Evolutionary conservation across 2,113 vertebrate genomes (phyloP).

Genomic region (Channa maculata): DNA sequence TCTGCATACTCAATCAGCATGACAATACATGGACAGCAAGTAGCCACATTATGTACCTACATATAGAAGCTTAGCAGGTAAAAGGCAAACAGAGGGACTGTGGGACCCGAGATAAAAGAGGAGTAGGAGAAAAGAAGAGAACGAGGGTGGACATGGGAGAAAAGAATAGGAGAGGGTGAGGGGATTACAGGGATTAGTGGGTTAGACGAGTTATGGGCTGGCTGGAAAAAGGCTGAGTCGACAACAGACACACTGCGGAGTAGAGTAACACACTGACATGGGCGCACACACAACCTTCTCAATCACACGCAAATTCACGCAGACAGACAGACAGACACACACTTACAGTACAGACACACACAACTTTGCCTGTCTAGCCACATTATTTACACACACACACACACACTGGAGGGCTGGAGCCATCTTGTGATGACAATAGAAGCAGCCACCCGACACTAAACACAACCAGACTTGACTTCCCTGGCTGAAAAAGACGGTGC

Average conservation of each 20-base stretch:
- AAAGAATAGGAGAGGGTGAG: conserved; percentile 15
- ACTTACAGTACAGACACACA: conserved; percentile 25
- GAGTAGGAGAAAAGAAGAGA: conserved; percentile 33
- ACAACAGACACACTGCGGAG: conserved; percentile 28
- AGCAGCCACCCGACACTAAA: conserved; percentile 62
- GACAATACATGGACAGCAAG: conserved; percentile 28
- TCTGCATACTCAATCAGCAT: conserved; percentile 17
- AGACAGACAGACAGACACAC: conserved; percentile 16
- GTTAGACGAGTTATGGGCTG: conserved; percentile 61
- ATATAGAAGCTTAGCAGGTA: conserved; percentile 16
- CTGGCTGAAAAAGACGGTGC: conserved; percentile 21
- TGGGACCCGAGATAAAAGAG: conserved; percentile 36
- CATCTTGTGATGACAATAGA: conserved; percentile 71
- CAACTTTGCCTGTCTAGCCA: conserved; percentile 54
- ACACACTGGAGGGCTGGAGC: conserved; percentile 42
- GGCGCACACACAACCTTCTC: conserved; percentile 38
- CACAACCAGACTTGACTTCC: conserved; percentile 59
- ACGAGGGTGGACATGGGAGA: conserved; percentile 33
- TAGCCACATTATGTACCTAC: conserved; percentile 15
- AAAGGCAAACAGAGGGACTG: conserved; percentile 23
- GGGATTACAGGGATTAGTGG: conserved; percentile 73
- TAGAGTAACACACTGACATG: conserved; percentile 19
- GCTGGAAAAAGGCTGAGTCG: conserved; percentile 74
- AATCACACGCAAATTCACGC: conserved; percentile 26
- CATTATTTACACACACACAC: conserved; percentile 46